phyloP scores from a whole-genome alignment of 1,140 invertebrate genomes.

The Samia ricini region DNA sequence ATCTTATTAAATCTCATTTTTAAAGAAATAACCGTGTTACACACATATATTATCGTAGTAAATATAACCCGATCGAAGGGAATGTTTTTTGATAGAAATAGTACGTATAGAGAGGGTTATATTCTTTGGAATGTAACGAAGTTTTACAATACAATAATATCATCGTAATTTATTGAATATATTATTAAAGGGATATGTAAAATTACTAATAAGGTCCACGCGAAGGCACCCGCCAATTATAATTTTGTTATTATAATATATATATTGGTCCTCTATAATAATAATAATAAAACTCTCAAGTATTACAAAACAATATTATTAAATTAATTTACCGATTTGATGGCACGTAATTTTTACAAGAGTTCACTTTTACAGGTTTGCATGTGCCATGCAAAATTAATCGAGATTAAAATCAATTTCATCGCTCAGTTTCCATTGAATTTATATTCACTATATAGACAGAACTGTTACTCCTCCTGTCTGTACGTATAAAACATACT shows the following conservation, averaged over 20 bases:
- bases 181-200: conserved; percentile 41
- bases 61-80: conserved; percentile 36
- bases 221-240: conserved; percentile 54
- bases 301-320: conserved; percentile 20
- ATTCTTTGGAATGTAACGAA: conserved; percentile 75
- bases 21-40: conserved; percentile 2
- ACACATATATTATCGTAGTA: neutral
- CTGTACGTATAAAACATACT: neutral
- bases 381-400: conserved; percentile 29
- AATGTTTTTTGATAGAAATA: conserved; percentile 54
- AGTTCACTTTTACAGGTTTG: neutral
- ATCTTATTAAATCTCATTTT: neutral
- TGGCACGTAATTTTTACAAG: conserved; percentile 34
- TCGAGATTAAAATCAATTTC: neutral
- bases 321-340: conserved; percentile 26
- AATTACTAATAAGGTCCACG: conserved; percentile 50
- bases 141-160: conserved; percentile 34
- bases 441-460: neutral
- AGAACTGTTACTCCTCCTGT: neutral
- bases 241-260: conserved; percentile 17
- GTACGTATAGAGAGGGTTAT: conserved; percentile 45
- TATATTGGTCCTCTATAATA: conserved; percentile 54
- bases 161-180: neutral
- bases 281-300: conserved; percentile 13
- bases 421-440: neutral